Evolutionary conservation across 2,113 vertebrate species (phyloP), one percentile per base, ranked within the genome.

Genomic region (Caracal caracal): DNA sequence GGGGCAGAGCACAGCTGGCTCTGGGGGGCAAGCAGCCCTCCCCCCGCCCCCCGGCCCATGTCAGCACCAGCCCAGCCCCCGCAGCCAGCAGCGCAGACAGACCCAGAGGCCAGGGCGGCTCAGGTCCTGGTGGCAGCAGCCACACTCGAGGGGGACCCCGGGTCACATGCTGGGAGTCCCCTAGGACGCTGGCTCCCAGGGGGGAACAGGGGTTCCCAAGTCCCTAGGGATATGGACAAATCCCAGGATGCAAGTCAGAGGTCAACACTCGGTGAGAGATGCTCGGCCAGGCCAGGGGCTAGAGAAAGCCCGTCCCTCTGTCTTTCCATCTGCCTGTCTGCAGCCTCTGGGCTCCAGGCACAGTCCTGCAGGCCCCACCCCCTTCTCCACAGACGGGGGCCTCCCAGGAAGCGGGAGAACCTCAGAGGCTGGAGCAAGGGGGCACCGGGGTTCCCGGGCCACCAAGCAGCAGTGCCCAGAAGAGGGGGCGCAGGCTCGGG

Each of bases 41-140:
- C 35, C 53, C 53, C 17, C 1, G 16, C 1, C 20, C 10, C 11
- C 11, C 0, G 35, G 20, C 35, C 35, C 13, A 37, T 3, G 37
- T 43, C 22, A 43, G 71, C 37, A 26, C 7, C 22, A 28, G 24
- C 37, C 6, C 37, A 13, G 35, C 37, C 71, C 22, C 24, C 5
- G 5, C 22, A 15, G 71, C 22, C 11, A 43, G 71, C 37, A 1
- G 22, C 5, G 11, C 11, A 26, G 70, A 26, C 70, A 26, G 37
- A 40, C 35, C 5, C 37, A 40, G 70, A 73, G 37, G 70, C 22
- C 70, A 71, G 35, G 2, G 35, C 70, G 2, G 37, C 22, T 12
- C 10, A 15, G 11, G 5, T 26, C 11, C 26, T 26, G 22, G 5
- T 26, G 37, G 65, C 22, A 1, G 10, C 71, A 26, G 37, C 37